These are phyloP conservation scores for Napeogenes inachia DNA, from an alignment of 2,888 invertebrate species.

Conservation along the genomic window DNA sequence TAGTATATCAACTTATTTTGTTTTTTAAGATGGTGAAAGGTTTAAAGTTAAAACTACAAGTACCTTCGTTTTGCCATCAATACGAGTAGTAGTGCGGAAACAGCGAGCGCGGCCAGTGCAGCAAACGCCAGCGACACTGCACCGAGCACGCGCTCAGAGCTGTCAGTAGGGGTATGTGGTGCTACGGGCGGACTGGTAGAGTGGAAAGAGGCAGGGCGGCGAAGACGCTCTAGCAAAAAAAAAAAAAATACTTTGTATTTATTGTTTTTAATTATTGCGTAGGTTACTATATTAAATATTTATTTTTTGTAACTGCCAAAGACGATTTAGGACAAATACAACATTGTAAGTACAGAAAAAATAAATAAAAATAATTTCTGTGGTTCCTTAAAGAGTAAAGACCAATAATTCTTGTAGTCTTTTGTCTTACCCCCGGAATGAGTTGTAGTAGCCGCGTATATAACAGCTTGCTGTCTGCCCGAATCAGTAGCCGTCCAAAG, in stretches of 20 bases:
- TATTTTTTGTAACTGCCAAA: too few relatives aligned
- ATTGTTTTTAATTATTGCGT: not conserved
- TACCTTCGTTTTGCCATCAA: constrained; percentile 62
- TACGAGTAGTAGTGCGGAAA: constrained; percentile 62
- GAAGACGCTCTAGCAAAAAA: constrained; percentile 53
- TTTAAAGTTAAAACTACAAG: constrained; percentile 1
- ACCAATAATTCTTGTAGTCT: too few relatives aligned
- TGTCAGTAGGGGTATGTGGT: constrained; percentile 50
- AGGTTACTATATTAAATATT: too few relatives aligned
- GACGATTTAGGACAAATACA: too few relatives aligned
- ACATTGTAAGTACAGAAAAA: too few relatives aligned
- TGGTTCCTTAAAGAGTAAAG: too few relatives aligned
- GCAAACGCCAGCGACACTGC: constrained; percentile 69
- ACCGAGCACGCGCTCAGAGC: constrained; percentile 63
- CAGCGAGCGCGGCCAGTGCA: constrained; percentile 64
- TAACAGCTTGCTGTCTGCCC: constrained; percentile 80
- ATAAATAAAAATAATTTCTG: too few relatives aligned
- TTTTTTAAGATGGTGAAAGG: too few relatives aligned
- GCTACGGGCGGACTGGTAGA: constrained; percentile 47
- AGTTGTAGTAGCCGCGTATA: constrained; percentile 86
- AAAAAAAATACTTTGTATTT: not conserved
- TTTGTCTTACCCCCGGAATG: constrained; percentile 80
- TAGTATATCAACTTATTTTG: too few relatives aligned
- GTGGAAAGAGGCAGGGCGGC: constrained; percentile 64
- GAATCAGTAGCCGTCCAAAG: constrained; percentile 85